Conservation (phyloP, 2,888 invertebrate genomes). For the Neoitamus cyanurus region DNA sequence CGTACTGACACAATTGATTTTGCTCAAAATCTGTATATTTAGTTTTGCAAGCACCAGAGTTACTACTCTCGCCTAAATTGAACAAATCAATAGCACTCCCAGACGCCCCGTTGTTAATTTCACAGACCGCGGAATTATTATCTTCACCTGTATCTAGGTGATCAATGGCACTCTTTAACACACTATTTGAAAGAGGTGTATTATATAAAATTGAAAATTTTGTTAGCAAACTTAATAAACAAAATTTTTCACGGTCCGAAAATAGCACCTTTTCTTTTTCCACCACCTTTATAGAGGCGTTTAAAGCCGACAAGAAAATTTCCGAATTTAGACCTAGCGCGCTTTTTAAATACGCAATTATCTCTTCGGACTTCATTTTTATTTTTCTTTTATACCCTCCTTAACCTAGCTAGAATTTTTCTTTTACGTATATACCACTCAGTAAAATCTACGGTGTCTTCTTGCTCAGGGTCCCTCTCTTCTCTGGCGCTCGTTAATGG, state of each 20-base stretch:
- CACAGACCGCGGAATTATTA: not conserved
- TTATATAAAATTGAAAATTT: slow-evolving; percentile 15
- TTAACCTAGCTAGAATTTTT: not conserved
- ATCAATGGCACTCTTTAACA: not conserved
- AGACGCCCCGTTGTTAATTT: not conserved
- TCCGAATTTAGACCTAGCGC: not conserved
- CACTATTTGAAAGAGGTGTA: slow-evolving; percentile 7
- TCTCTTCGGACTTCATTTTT: not conserved
- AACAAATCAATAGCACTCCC: not conserved
- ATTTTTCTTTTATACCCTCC: not conserved
- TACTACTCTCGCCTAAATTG: not conserved
- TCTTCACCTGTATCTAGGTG: not conserved
- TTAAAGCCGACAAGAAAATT: not conserved
- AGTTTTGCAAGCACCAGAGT: not conserved
- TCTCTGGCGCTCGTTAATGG: not conserved
- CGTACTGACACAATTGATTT: not conserved
- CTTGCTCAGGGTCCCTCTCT: not conserved
- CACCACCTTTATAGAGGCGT: slow-evolving; percentile 4
- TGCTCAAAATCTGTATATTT: not conserved
- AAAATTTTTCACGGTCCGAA: slow-evolving; percentile 26
- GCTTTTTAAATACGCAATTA: not conserved
- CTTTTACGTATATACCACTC: not conserved
- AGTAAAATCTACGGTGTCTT: not conserved
- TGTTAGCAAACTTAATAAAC: slow-evolving; percentile 5
- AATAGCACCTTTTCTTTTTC: slow-evolving; percentile 19